Evolutionary conservation across 1,140 invertebrate genomes (phyloP), one percentile per base, ranked within the genome.

Genomic region (Solen grandis): DNA sequence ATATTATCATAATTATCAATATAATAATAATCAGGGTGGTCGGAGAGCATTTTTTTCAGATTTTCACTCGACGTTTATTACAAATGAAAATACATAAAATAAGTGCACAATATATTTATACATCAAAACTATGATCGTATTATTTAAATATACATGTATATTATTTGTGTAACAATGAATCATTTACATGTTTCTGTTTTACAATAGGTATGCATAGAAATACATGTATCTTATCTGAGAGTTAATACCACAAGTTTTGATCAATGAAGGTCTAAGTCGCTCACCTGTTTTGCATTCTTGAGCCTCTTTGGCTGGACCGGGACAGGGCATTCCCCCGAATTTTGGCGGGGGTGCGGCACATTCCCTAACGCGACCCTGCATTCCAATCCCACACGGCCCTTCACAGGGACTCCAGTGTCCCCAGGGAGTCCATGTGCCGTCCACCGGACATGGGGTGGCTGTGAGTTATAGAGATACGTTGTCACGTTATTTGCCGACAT

Each of bases 1-100:
- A 70, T 79, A 81, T 82, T 84, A 33, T 2, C 41, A 27, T 16
- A 74, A 92, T 89, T 84, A 93, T 93, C 93, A 52, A 86, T 86
- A 72, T 90, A 88, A 4, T 60, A 66, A n/a, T 82, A 77, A 33
- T 62, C 65, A 31, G 50, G 65, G 14, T 76, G 27, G 76, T 90
- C 91, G 38, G 84, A 83, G 31, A 81, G 76, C 82, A 65, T 72
- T 57, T 19, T 78, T 77, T 54, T 89, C 83, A 14, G 29, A 72
- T 35, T 76, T 60, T 1, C 35, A 22, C 8, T 88, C 89, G 10
- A 55, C 29, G 80, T 91, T 92, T 1, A 63, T 33, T 14, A 81
- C 35, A 2, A 90, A 91, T 16, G n/a, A n/a, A n/a, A n/a, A n/a
- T n/a, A n/a, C n/a, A n/a, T n/a, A n/a, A n/a, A n/a, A n/a, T n/a